A percentile compares a stretch with the other conserved stretches of the same genome.
Evolutionary conservation across 2,888 invertebrate species (phyloP).

Genomic region (Metacarcinus magister): DNA sequence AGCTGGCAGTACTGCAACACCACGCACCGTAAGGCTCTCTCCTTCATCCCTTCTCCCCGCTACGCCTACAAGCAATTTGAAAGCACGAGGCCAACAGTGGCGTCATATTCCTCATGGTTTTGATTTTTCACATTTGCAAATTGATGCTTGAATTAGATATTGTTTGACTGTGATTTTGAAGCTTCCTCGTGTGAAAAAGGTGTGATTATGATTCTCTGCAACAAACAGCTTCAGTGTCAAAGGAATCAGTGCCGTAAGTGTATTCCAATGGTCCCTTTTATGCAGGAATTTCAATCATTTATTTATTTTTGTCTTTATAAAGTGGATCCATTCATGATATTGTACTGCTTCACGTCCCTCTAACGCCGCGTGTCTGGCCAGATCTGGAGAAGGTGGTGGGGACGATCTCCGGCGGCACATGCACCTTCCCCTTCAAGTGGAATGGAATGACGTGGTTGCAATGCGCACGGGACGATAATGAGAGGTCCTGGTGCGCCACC

Average conservation of each 20-base stretch:
- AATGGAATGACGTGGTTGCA: neutral
- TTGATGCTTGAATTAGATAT: too few relatives aligned
- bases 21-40: neutral
- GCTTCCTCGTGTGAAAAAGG: too few relatives aligned
- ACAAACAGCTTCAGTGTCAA: too few relatives aligned
- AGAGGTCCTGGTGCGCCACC: neutral
- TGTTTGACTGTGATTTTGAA: too few relatives aligned
- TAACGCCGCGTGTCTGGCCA: neutral
- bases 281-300: too few relatives aligned
- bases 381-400: neutral
- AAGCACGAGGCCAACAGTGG: neutral
- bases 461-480: neutral
- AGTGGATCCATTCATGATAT: too few relatives aligned
- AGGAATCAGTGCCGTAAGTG: too few relatives aligned
- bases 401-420: neutral
- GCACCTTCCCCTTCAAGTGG: constrained; percentile 23
- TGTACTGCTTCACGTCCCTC: neutral
- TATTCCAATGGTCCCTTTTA: too few relatives aligned
- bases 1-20: neutral
- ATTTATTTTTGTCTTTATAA: too few relatives aligned
- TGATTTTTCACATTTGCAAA: too few relatives aligned
- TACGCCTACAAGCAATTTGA: neutral
- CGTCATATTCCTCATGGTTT: too few relatives aligned
- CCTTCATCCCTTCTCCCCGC: neutral
- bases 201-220: too few relatives aligned